Conservation (phyloP, 2,113 vertebrate genomes). For the Ovibos moschatus region DNA sequence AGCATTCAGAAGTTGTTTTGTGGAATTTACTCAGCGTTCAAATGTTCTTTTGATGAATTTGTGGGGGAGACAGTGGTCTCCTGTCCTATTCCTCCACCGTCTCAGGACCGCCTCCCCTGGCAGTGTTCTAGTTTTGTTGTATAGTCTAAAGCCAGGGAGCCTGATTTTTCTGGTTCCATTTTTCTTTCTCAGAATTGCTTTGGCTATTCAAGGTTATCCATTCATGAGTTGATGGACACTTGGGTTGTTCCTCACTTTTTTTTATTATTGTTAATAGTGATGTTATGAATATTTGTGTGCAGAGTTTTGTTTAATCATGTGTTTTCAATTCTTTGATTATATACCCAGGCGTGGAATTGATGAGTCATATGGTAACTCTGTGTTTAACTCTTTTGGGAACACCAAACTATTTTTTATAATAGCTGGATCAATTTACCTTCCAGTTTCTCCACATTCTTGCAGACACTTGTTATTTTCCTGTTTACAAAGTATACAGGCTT, state of each 20-base stretch:
- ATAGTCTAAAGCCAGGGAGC: not conserved
- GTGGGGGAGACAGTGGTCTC: no score
- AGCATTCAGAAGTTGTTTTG: no score
- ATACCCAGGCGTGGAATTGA: not conserved
- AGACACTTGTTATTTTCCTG: not conserved
- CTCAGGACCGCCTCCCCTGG: no score
- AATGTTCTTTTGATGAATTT: no score
- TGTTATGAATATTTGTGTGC: not conserved
- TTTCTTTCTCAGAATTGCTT: not conserved
- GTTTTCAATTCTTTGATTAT: constrained; percentile 10
- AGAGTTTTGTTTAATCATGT: not conserved
- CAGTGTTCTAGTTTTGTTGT: not conserved
- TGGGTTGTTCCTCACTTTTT: not conserved
- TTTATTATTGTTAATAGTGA: not conserved
- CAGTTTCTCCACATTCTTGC: not conserved
- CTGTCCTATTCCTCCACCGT: no score
- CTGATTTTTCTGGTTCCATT: not conserved
- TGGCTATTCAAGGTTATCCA: not conserved
- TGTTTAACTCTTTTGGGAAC: not conserved
- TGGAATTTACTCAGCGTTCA: no score
- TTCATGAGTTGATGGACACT: not conserved
- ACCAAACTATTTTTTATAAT: not conserved
- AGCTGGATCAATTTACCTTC: not conserved
- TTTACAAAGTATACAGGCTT: not conserved
- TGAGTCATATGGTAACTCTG: not conserved